These are phyloP conservation scores for Orthosia cruda DNA, from an alignment of 2,888 invertebrate species.

Conservation along the genomic window DNA sequence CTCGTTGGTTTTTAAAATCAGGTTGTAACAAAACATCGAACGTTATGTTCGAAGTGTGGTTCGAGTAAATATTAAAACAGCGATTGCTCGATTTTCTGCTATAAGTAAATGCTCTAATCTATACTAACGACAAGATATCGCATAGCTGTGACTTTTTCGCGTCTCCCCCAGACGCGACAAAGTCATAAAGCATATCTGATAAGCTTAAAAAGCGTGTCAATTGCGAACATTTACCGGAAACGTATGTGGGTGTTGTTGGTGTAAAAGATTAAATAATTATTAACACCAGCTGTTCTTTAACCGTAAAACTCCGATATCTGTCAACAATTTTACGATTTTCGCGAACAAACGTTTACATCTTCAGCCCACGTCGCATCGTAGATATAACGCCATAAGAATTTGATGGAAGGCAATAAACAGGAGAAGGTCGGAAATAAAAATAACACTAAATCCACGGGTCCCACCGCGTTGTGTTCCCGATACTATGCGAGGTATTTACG, in stretches of 20 bases:
- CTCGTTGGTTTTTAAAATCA: too few species aligned
- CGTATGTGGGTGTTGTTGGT: not conserved
- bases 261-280: not conserved
- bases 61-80: too few species aligned
- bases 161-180: too few species aligned
- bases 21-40: too few species aligned
- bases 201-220: not conserved
- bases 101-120: too few species aligned
- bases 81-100: too few species aligned
- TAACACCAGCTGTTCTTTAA: not conserved
- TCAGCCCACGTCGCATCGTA: slow-evolving; percentile 24
- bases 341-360: not conserved
- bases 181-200: too few species aligned
- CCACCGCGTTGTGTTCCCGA: slow-evolving; percentile 24
- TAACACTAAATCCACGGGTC: slow-evolving; percentile 48
- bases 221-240: not conserved
- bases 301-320: not conserved
- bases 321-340: slow-evolving; percentile 16
- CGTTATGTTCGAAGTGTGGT: too few species aligned
- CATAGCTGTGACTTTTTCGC: too few species aligned
- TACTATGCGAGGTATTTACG: slow-evolving; percentile 34
- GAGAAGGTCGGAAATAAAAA: slow-evolving; percentile 60
- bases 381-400: slow-evolving; percentile 48
- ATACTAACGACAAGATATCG: too few species aligned
- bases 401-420: slow-evolving; percentile 61